Conservation (phyloP, 2,888 invertebrate genomes). For the Crocallis elinguaria region DNA sequence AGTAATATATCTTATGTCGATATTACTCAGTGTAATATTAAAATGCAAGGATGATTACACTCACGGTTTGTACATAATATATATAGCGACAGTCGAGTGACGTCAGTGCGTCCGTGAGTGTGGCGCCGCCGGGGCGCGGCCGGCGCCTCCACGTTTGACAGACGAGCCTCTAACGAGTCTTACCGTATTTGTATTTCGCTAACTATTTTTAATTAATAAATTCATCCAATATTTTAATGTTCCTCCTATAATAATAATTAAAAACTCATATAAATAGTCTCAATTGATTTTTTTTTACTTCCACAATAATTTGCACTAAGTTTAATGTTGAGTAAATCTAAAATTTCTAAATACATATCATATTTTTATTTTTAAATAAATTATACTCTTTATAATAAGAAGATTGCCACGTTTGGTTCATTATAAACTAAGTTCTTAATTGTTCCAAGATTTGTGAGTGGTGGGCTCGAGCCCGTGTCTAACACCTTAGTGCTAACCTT, state of each 20-base stretch:
- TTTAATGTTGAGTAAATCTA: constrained; percentile 84
- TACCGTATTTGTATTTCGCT: constrained; percentile 85
- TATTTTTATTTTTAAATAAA: constrained; percentile 82
- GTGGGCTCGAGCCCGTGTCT: constrained; percentile 64
- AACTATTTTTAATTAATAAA: constrained; percentile 85
- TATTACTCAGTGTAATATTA: constrained; percentile 73
- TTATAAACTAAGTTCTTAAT: constrained; percentile 84
- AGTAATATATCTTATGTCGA: constrained; percentile 73
- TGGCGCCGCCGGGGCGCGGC: constrained; percentile 36
- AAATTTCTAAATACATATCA: constrained; percentile 84
- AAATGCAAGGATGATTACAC: constrained; percentile 61
- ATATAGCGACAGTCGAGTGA: neutral
- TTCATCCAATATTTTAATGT: constrained; percentile 84
- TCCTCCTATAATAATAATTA: constrained; percentile 84
- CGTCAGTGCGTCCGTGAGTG: constrained; percentile 27
- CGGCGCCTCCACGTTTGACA: constrained; percentile 69
- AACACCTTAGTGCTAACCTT: constrained; percentile 72
- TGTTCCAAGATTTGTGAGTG: constrained; percentile 78
- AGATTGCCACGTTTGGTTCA: constrained; percentile 79
- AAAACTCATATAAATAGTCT: constrained; percentile 84
- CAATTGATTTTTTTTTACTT: constrained; percentile 75
- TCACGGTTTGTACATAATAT: constrained; percentile 37
- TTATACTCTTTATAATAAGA: constrained; percentile 83
- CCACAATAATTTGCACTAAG: constrained; percentile 85
- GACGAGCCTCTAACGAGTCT: constrained; percentile 82